Percentiles rank a stretch among this genome's conserved stretches.
Evolutionary conservation across 1,140 invertebrate species (phyloP).

Genomic region (Amphibalanus amphitrite): DNA sequence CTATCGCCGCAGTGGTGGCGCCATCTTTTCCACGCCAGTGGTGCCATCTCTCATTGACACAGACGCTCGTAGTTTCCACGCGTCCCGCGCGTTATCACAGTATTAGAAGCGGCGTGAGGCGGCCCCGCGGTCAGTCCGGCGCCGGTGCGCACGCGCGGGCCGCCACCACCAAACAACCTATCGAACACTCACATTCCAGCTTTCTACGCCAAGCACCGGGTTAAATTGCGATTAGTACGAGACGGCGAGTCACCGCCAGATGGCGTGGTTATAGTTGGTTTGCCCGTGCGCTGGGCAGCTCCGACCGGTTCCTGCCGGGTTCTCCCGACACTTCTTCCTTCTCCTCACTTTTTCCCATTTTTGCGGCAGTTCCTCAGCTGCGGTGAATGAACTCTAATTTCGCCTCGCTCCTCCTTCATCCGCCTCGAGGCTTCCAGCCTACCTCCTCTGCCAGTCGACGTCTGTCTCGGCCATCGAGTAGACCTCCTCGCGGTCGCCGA

Average conservation of each 20-base stretch:
- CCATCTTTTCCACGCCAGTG: no score
- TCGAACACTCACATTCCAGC: no score
- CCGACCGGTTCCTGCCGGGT: no score
- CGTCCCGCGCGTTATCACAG: not conserved
- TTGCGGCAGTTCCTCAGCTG: not conserved
- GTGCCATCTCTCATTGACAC: not conserved
- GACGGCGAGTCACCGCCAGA: not conserved
- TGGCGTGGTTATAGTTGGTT: not conserved
- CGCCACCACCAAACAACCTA: not conserved
- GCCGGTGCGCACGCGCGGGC: not conserved
- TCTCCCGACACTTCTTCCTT: not conserved
- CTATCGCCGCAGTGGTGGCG: no score
- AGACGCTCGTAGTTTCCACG: not conserved
- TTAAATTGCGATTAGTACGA: not conserved
- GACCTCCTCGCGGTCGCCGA: constrained; percentile 13
- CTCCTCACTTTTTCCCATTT: not conserved
- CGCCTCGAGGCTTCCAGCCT: not conserved
- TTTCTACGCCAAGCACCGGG: not conserved
- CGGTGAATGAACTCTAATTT: not conserved
- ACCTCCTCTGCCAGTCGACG: constrained; percentile 4
- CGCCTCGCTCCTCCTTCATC: not conserved
- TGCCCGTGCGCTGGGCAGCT: no score
- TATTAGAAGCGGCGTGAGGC: not conserved
- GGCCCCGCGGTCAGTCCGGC: not conserved
- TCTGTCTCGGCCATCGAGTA: constrained; percentile 15